These are phyloP conservation scores for Cephalophus harveyi DNA, from an alignment of 2,113 vertebrate genomes.

Conservation along the genomic window DNA sequence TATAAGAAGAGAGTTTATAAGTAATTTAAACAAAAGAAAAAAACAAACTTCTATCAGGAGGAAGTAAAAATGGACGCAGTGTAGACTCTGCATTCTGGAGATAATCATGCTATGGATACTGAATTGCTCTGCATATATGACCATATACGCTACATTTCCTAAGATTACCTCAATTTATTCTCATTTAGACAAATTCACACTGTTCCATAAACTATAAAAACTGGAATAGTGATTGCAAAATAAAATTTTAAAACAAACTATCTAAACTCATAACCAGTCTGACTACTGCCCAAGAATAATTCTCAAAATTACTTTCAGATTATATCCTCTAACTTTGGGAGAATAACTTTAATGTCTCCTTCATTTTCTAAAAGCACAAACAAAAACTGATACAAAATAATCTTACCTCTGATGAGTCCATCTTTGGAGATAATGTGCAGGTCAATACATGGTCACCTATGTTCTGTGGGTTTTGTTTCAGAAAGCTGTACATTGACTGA, in stretches of 20 bases:
- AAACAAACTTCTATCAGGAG: not conserved
- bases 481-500: constrained; percentile 77
- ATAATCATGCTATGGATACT: not conserved
- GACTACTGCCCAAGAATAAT: not conserved
- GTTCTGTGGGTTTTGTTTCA: constrained; percentile 77
- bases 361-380: not conserved
- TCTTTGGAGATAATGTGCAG: constrained; percentile 71
- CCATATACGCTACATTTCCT: not conserved
- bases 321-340: not conserved
- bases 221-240: not conserved
- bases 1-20: not conserved
- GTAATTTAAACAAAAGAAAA: not conserved
- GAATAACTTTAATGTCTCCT: not conserved
- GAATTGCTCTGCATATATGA: not conserved
- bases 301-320: not conserved
- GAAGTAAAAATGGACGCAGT: not conserved
- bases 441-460: constrained; percentile 74
- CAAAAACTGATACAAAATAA: not conserved
- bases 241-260: not conserved
- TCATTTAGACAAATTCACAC: constrained; percentile 3
- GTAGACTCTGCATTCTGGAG: not conserved
- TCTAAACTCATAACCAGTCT: not conserved
- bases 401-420: constrained; percentile 67
- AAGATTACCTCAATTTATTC: constrained; percentile 33
- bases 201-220: not conserved